These are phyloP conservation scores for Sebastes kiyomatsui DNA, from an alignment of 2,797 vertebrate species.

Conservation along the genomic window DNA sequence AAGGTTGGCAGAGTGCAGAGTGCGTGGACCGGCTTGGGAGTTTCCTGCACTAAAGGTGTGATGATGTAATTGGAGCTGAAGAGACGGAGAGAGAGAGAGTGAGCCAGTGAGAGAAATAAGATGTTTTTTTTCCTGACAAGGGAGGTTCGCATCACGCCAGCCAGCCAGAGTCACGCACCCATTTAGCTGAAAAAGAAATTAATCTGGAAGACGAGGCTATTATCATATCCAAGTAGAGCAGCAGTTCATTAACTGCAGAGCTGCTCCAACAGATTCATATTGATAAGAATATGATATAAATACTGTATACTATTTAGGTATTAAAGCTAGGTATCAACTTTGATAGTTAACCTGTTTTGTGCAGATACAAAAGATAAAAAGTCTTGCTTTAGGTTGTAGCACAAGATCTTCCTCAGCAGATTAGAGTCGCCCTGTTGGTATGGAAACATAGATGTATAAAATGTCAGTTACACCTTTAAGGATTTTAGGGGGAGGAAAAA, in stretches of 20 bases:
- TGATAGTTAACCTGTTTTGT: not conserved
- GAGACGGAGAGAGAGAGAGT: not conserved
- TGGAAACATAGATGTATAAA: not conserved
- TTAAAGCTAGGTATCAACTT: not conserved
- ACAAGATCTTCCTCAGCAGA: not conserved
- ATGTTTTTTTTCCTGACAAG: not conserved
- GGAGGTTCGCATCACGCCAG: not conserved
- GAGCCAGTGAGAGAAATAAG: not conserved
- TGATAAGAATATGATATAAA: not conserved
- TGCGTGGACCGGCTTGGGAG: conserved; percentile 21
- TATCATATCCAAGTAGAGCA: not conserved
- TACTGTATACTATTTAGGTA: not conserved
- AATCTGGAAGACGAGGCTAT: not conserved
- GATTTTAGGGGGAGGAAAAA: too few species aligned
- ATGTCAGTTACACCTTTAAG: too few species aligned
- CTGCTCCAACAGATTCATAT: not conserved
- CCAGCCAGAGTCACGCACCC: not conserved
- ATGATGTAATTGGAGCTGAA: conserved; percentile 23
- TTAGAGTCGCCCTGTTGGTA: not conserved
- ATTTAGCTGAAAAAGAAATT: not conserved
- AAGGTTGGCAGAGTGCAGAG: not conserved
- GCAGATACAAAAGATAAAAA: not conserved
- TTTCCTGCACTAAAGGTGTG: conserved; percentile 49
- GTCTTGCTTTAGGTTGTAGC: not conserved
- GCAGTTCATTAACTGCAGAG: not conserved